Evolutionary conservation across 2,113 vertebrate species (phyloP), one percentile per base, ranked within the genome.

Genomic region (Caranx ignobilis): DNA sequence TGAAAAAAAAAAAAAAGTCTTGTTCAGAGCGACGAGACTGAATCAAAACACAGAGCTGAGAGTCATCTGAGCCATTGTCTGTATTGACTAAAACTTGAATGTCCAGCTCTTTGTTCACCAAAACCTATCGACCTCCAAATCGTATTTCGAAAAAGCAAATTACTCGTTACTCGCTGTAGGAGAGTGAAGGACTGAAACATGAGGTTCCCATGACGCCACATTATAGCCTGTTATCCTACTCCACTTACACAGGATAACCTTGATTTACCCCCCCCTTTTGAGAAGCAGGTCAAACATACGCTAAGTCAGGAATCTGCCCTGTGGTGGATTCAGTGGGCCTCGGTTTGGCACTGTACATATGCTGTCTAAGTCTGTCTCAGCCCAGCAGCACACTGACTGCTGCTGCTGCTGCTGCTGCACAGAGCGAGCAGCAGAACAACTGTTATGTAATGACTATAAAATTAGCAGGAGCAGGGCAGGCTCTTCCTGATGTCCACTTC

Each of bases 281-380:
- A 67, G 79, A 68, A 81, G 62, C 77, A 64, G 89, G 81, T 87
- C 71, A 86, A 81, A 85, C 79, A 84, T 74, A 69, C 45, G 15
- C 71, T 65, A 76, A 54, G 59, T 60, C 71, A 87, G 85, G 32
- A 85, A 87, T 90, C 65, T 13, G 68, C 11, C 78, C 75, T 81
- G 65, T 74, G 41, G 69, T 31, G 59, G 64, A 77, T 63, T 74
- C 76, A 4, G 18, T 32, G 73, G 35, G 70, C 74, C 45, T 73
- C 64, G 45, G 71, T 26, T 69, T 52, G 50, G 71, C 69, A 71
- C 18, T 55, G 31, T 62, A 71, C 80, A 59, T 74, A 37, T 47
- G 48, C 60, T 31, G 2, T 62, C 31, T 32, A 37, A 63, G 37
- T 77, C 59, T 45, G 75, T 64, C 77, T 76, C 65, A 77, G 54